phyloP scores from a whole-genome alignment of 2,113 vertebrate species.

The Anseranas semipalmata region DNA sequence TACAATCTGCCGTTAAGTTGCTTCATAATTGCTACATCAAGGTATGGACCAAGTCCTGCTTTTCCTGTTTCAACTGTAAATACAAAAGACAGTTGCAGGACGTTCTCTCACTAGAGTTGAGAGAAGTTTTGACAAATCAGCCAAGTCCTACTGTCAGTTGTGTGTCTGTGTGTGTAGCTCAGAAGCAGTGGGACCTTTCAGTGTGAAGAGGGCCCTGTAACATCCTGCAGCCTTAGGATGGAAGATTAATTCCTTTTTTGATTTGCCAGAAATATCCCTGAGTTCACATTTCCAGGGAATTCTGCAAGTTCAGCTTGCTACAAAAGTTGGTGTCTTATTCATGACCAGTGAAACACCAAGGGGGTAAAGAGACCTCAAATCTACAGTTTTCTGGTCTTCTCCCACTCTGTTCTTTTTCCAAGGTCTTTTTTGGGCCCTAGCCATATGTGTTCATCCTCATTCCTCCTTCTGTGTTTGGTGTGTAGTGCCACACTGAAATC shows the following conservation, averaged over 20 bases:
- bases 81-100: slow-evolving; percentile 17
- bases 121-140: neutral
- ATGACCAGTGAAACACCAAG: neutral
- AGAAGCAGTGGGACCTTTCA: neutral
- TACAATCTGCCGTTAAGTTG: slow-evolving; percentile 35
- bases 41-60: slow-evolving; percentile 50
- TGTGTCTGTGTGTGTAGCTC: neutral
- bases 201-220: neutral
- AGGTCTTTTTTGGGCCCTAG: neutral
- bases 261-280: slow-evolving; percentile 12
- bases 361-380: neutral
- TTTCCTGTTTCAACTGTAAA: slow-evolving; percentile 71
- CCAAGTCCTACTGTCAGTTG: neutral
- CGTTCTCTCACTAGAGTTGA: neutral
- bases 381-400: neutral
- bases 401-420: neutral
- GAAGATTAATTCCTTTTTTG: slow-evolving; percentile 15
- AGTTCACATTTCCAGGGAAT: slow-evolving; percentile 29
- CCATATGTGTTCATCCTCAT: neutral
- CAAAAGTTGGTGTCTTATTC: neutral
- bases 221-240: neutral
- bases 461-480: neutral
- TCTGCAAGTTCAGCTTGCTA: slow-evolving; percentile 4
- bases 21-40: slow-evolving; percentile 63
- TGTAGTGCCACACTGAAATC: neutral